Base-by-base conservation (phyloP, 2,888 invertebrate species). In the Agonum fuliginosum region DNA sequence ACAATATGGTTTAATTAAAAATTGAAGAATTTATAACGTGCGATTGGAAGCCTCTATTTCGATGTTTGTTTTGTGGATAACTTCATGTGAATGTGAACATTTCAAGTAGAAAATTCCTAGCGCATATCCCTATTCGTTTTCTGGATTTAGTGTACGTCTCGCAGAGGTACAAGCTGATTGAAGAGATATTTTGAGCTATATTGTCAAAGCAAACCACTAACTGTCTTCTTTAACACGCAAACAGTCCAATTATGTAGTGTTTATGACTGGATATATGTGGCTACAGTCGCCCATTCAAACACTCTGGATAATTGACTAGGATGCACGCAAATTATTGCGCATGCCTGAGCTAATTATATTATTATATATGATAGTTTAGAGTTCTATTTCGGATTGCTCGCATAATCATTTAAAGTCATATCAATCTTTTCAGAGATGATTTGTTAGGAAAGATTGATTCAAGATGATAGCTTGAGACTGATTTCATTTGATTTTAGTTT, bases 121-220 rank as follows among this genome's bases (percentile, higher is more conserved):
- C 8, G n/a, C 22, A 54, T 5, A 54, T 54, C 24, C 54, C 12
- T 10, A 14, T 30, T 30, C 30, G n/a, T 27, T 30, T 12, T 37
- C 65, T 41, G 17, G 41, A 41, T 67, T 67, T 67, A 67, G 37
- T 67, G 20, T n/a, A n/a, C n/a, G n/a, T n/a, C n/a, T n/a, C n/a
- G n/a, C n/a, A 8, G 37, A 19, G 24, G 54, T 20, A 20, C 67
- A 10, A 41, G 12, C 41, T 72, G 72, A 78, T 72, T 78, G 72
- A 71, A 65, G 77, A 78, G 82, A 81, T 85, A 85, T 85, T 85
- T 84, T 85, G 84, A 84, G 82, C 79, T 82, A 82, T 73, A 86
- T 85, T 86, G 86, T 86, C 86, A 86, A 85, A 86, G 85, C 85
- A 85, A 83, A 81, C 80, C 84, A 83, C 85, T 86, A 85, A 86